These are phyloP conservation scores for Syrista parreyssii DNA, from an alignment of 2,888 invertebrate genomes.

Conservation along the genomic window DNA sequence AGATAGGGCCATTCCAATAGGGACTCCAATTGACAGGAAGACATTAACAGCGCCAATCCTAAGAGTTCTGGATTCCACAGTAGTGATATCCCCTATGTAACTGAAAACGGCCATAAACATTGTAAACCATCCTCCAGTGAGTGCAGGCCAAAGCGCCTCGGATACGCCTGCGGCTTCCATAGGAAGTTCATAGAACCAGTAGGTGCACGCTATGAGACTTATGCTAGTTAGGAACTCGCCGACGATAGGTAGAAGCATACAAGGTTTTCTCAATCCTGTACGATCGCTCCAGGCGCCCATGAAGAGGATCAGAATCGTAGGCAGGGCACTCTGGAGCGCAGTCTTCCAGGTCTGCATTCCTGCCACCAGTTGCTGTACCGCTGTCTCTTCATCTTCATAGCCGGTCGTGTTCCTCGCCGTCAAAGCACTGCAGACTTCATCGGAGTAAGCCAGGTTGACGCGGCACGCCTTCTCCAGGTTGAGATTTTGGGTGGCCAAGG, in stretches of 20 bases:
- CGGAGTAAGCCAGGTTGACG: slow-evolving; percentile 80
- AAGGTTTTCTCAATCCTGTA: slow-evolving; percentile 78
- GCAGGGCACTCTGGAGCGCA: slow-evolving; percentile 83
- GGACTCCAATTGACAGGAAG: slow-evolving; percentile 88
- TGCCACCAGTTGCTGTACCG: slow-evolving; percentile 73
- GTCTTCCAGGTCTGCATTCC: slow-evolving; percentile 89
- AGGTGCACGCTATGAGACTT: slow-evolving; percentile 83
- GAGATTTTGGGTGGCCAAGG: slow-evolving; percentile 84
- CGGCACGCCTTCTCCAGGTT: slow-evolving; percentile 89
- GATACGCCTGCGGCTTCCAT: slow-evolving; percentile 85
- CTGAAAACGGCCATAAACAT: slow-evolving; percentile 93
- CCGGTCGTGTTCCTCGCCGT: slow-evolving; percentile 78
- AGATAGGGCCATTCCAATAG: slow-evolving; percentile 89
- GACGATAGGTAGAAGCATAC: slow-evolving; percentile 84
- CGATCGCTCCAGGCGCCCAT: slow-evolving; percentile 77
- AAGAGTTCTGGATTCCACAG: slow-evolving; percentile 83
- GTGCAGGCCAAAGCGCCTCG: slow-evolving; percentile 84
- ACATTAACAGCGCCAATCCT: slow-evolving; percentile 90
- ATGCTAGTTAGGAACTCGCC: slow-evolving; percentile 84
- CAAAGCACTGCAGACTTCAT: slow-evolving; percentile 81
- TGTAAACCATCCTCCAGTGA: slow-evolving; percentile 89
- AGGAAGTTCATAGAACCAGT: slow-evolving; percentile 81
- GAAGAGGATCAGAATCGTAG: slow-evolving; percentile 84
- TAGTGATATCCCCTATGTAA: slow-evolving; percentile 89
- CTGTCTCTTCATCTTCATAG: slow-evolving; percentile 72